These are phyloP conservation scores for Ptychobarbus kaznakovi DNA, from an alignment of 2,797 vertebrate genomes.

Conservation along the genomic window DNA sequence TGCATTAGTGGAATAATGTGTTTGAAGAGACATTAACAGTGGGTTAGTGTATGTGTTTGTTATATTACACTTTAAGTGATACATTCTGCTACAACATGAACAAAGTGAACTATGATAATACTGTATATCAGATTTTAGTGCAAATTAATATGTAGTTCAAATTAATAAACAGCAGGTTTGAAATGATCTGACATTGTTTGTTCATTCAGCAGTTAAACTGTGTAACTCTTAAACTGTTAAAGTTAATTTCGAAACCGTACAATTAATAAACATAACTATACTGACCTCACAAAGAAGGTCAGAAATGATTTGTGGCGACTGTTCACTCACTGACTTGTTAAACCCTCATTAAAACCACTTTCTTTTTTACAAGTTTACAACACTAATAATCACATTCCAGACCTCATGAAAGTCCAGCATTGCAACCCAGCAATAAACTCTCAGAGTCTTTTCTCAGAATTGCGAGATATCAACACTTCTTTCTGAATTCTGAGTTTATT, in stretches of 20 bases:
- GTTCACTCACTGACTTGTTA: background rate
- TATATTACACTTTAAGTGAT: background rate
- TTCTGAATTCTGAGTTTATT: background rate
- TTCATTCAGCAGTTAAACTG: background rate
- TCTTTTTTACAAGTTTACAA: background rate
- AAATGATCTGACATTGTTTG: background rate
- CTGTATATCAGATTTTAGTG: background rate
- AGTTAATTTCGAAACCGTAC: background rate
- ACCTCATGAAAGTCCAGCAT: background rate
- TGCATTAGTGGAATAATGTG: background rate
- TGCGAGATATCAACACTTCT: background rate
- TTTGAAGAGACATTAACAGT: background rate
- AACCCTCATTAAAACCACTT: background rate
- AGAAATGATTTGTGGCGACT: background rate
- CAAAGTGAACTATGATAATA: background rate
- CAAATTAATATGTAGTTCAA: background rate
- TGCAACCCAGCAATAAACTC: background rate
- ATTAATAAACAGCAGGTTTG: background rate
- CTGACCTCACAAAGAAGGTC: background rate
- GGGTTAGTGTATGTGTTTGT: background rate
- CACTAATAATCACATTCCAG: conserved; percentile 30
- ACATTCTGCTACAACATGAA: background rate
- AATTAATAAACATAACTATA: background rate
- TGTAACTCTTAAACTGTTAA: background rate
- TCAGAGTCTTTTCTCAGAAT: background rate